Evolutionary conservation across 2,113 vertebrate species (phyloP), one percentile per base, ranked within the genome.

Genomic region (Eudyptes chrysolophus): DNA sequence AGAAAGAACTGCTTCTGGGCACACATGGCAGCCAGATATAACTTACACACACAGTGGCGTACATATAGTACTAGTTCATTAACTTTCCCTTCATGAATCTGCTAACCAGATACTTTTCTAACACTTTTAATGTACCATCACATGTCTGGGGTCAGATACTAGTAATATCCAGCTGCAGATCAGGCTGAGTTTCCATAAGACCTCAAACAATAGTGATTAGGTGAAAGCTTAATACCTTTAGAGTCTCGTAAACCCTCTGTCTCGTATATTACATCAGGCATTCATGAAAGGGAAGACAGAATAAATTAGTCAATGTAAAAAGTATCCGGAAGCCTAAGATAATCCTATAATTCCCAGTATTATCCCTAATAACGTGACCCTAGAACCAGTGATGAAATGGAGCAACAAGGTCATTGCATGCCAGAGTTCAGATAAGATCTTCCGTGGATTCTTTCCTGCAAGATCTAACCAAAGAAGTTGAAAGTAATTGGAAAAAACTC

Each of bases 11-110:
- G 95, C 94, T 95, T 94, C 97, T 93, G 97, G 96, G 95, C 94
- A 97, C 97, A 98, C 95, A 68, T 98, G 97, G 97, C 86, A 90
- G 90, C 93, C 97, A 98, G 95, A 97, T 82, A 93, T 4, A 54
- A 8, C 71, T 89, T 46, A 60, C 16, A 51, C 0, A 1, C 38
- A 48, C 49, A 75, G 36, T 7, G 0, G 19, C 1, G 0, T 60
- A n/a, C 49, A 9, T 51, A 51, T 32, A 93, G 90, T 42, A 62
- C 86, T 96, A 85, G 92, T 80, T 98, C 84, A 62, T 95, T 95
- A 69, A 40, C 78, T 96, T 95, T 55, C 60, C 87, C 71, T 42
- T 94, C 71, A 34, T 32, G 85, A 91, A 26, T 87, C 40, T 96
- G 82, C 92, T 90, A 93, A 87, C 81, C 94, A 97, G 94, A 92